Percentiles rank a stretch among this genome's conserved stretches.
Conservation (phyloP, 2,113 vertebrate genomes). For the Gallinago paraguaiae region DNA sequence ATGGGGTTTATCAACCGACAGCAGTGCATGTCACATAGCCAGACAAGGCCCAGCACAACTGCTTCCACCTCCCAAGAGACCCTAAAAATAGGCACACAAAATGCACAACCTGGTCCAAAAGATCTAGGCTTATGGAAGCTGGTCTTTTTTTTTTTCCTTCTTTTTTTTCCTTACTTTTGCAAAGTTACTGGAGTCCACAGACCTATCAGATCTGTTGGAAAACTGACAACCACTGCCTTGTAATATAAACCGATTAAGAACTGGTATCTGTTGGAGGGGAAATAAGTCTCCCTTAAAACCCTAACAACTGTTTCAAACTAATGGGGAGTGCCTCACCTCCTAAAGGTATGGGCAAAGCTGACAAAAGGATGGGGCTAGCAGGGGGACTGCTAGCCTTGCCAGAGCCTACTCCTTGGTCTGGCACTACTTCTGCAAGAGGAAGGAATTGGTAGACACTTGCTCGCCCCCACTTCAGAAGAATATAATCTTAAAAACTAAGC, state of each 20-base stretch:
- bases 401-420: not conserved
- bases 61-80: not conserved
- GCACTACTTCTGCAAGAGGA: not conserved
- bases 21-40: not conserved
- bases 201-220: not conserved
- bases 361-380: not conserved
- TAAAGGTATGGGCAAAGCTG: not conserved
- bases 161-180: not conserved
- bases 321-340: rapidly evolving
- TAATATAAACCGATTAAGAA: not conserved
- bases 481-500: not conserved
- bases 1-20: not conserved
- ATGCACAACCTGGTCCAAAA: not conserved
- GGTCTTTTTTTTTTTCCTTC: not conserved
- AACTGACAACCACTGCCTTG: rapidly evolving
- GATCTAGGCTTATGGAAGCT: not conserved
- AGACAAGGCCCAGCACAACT: not conserved
- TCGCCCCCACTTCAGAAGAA: not conserved
- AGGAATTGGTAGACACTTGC: not conserved
- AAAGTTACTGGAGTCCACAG: not conserved
- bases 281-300: not conserved
- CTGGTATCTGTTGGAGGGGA: not conserved
- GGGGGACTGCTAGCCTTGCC: not conserved
- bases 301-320: not conserved
- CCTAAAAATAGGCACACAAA: not conserved